Evolutionary conservation across 2,888 invertebrate genomes (phyloP), one percentile per base, ranked within the genome.

Genomic region (Carterocephalus palaemon): DNA sequence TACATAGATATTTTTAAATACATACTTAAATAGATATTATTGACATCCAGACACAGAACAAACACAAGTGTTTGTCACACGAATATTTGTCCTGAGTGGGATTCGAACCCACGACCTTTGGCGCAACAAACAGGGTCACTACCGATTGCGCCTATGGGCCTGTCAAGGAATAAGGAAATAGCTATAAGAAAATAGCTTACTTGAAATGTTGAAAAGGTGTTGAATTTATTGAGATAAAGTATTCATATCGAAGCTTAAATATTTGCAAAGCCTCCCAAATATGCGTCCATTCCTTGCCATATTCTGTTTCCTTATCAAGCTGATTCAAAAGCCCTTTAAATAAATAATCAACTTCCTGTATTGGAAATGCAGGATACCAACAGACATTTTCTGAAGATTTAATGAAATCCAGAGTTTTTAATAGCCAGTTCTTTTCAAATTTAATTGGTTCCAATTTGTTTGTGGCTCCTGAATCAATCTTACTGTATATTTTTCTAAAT

Each of bases 391-490:
- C n/a, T 2, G 36, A 36, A 2, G 36, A 60, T 43, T 69, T 70
- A 1, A 78, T 46, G 41, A 75, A 79, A n/a, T 57, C 59, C 0
- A 71, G 49, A 0, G 64, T 62, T 0, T 48, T 47, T 4, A 66
- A 61, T 0, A 76, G 48, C 46, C 62, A 64, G 1, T 55, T 47
- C 0, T 54, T 39, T 52, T 67, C 70, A 19, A 67, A 70, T n/a
- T n/a, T n/a, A n/a, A n/a, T n/a, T n/a, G n/a, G n/a, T n/a, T n/a
- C n/a, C n/a, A n/a, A n/a, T n/a, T n/a, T n/a, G n/a, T n/a, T n/a
- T n/a, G n/a, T n/a, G n/a, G n/a, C n/a, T n/a, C n/a, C n/a, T n/a
- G n/a, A n/a, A n/a, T n/a, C n/a, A n/a, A n/a, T n/a, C n/a, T n/a
- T n/a, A n/a, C n/a, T 5, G 43, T 32, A 26, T 12, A 26, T 12